Evolutionary conservation across 2,113 vertebrate genomes (phyloP).

Genomic region (Craseonycteris thonglongyai): DNA sequence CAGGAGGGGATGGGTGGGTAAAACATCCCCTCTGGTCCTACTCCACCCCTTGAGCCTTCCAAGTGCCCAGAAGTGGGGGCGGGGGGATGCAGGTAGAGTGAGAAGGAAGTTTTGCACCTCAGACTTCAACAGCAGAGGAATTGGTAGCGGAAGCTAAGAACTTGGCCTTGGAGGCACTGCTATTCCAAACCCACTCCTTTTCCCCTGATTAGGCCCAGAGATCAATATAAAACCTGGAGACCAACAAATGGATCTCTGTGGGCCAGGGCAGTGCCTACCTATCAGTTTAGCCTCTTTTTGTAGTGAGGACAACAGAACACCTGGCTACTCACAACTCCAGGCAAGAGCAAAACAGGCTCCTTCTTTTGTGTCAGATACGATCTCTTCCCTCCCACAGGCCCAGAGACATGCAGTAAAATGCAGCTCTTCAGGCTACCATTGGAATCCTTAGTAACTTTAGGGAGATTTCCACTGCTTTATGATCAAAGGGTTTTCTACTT

Average conservation of each 20-base stretch:
- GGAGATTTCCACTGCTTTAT: neutral
- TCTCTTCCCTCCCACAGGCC: neutral
- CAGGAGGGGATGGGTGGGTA: neutral
- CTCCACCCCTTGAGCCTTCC: neutral
- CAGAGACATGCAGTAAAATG: neutral
- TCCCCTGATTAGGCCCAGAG: neutral
- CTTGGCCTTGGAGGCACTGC: neutral
- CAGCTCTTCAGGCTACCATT: neutral
- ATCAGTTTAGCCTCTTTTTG: neutral
- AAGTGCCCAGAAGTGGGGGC: neutral
- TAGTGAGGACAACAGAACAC: neutral
- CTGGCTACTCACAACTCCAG: neutral
- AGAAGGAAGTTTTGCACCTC: neutral
- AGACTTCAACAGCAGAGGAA: neutral
- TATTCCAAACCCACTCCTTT: neutral
- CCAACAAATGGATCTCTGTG: fast-evolving
- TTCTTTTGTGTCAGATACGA: neutral
- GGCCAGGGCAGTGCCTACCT: neutral
- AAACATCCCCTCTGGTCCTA: neutral
- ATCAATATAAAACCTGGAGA: neutral
- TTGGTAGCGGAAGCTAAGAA: neutral
- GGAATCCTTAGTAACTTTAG: neutral
- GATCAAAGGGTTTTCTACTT: neutral
- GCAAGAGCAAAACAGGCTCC: neutral
- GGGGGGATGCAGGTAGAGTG: too few species aligned